phyloP scores from a whole-genome alignment of 2,888 invertebrate species.

The Monochamus alternatus region DNA sequence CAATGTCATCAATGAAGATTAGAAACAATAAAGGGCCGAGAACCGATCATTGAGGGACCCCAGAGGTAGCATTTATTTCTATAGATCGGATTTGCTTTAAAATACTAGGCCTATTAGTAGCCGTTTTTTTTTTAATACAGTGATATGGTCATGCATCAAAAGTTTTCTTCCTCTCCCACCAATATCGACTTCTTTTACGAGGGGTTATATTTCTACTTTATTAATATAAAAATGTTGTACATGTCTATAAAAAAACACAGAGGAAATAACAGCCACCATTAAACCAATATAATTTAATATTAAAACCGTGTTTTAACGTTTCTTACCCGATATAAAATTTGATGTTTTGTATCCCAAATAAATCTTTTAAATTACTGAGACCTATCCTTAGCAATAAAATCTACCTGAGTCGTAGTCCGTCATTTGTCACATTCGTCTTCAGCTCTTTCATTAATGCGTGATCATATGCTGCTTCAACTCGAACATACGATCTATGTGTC shows the following conservation, averaged over 20 bases:
- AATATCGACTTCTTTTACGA: conserved; percentile 17
- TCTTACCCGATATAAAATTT: conserved; percentile 32
- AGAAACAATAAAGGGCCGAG: too few species aligned
- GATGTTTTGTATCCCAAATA: conserved; percentile 36
- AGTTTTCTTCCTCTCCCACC: neutral
- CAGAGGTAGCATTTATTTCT: too few species aligned
- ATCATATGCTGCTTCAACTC: neutral
- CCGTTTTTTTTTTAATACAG: too few species aligned
- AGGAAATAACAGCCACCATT: conserved; percentile 21
- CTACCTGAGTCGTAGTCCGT: conserved; percentile 28
- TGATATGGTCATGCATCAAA: too few species aligned
- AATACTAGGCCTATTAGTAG: too few species aligned
- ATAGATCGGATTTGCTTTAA: too few species aligned
- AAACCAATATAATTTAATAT: conserved; percentile 33
- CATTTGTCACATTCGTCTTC: conserved; percentile 26
- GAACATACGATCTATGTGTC: too few species aligned
- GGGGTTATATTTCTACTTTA: conserved; percentile 25
- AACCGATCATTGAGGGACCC: too few species aligned
- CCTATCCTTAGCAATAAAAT: conserved; percentile 31
- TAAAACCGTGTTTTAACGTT: conserved; percentile 24
- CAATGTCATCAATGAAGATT: too few species aligned
- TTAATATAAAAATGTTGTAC: conserved; percentile 32
- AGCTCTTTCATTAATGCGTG: conserved; percentile 24
- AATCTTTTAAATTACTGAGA: conserved; percentile 32
- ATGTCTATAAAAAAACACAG: conserved; percentile 22